These are phyloP conservation scores for Buathra laborator DNA, from an alignment of 2,888 invertebrate species.

Conservation along the genomic window DNA sequence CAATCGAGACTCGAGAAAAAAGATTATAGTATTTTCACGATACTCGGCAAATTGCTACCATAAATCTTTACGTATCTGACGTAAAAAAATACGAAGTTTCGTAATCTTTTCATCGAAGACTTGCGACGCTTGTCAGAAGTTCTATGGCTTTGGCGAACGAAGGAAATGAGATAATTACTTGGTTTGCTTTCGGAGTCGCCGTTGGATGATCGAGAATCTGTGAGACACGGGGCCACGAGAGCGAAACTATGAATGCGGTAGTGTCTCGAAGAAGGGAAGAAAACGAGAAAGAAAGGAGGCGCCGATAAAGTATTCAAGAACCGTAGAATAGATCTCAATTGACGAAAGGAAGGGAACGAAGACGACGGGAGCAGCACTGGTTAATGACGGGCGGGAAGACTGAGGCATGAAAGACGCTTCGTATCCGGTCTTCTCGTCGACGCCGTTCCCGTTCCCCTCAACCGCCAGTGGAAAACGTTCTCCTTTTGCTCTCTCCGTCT, in stretches of 20 bases:
- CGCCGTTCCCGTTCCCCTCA: slow-evolving; percentile 12
- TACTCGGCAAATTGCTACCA: too few species aligned
- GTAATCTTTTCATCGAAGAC: too few species aligned
- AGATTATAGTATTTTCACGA: too few species aligned
- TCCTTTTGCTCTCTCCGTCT: slow-evolving; percentile 14
- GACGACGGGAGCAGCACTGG: not conserved
- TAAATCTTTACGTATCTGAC: too few species aligned
- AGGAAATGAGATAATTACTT: slow-evolving; percentile 49
- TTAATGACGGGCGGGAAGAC: not conserved
- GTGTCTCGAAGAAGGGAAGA: not conserved
- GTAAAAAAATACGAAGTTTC: too few species aligned
- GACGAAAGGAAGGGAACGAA: slow-evolving; percentile 27
- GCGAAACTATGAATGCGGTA: too few species aligned
- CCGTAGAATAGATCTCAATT: slow-evolving; percentile 36
- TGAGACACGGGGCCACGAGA: too few species aligned
- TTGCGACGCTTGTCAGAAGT: not conserved
- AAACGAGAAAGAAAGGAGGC: slow-evolving; percentile 1
- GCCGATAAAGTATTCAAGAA: slow-evolving; percentile 47
- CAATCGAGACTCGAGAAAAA: too few species aligned
- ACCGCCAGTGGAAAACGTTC: slow-evolving; percentile 23
- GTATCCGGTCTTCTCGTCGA: slow-evolving; percentile 19
- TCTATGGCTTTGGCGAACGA: slow-evolving; percentile 17
- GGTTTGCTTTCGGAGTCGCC: too few species aligned
- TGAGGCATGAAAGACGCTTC: slow-evolving; percentile 8
- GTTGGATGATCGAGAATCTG: too few species aligned